A percentile compares a stretch with the other conserved stretches of the same genome.
Evolutionary conservation across 2,797 vertebrate species (phyloP).

Genomic region (Onychomys torridus): DNA sequence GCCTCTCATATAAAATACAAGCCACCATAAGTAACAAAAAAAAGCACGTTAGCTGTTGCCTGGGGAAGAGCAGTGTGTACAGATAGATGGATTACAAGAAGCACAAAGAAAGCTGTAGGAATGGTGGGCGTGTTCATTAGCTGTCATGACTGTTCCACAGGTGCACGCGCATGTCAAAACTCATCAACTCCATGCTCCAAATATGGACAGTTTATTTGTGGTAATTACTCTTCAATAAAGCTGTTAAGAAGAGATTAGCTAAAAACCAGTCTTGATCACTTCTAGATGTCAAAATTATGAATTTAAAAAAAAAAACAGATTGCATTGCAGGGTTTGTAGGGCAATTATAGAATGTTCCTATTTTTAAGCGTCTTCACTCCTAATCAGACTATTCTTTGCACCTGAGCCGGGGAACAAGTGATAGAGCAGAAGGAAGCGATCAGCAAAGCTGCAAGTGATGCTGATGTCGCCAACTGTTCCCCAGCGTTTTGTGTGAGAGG

Average conservation of each 20-base stretch:
- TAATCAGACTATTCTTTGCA: background rate
- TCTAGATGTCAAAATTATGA: background rate
- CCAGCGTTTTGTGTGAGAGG: background rate
- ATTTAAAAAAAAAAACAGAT: background rate
- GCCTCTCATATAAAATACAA: background rate
- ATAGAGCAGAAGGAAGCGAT: background rate
- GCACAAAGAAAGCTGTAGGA: background rate
- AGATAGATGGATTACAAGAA: background rate
- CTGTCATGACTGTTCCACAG: background rate
- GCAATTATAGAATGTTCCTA: background rate
- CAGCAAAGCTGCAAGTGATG: background rate
- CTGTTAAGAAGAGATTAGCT: background rate
- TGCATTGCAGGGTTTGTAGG: background rate
- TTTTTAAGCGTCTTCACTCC: background rate
- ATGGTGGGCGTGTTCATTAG: no score
- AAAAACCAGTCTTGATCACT: background rate
- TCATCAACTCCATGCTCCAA: background rate
- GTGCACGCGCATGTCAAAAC: background rate
- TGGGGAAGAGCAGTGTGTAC: no score
- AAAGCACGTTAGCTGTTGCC: background rate
- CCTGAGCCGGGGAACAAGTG: background rate
- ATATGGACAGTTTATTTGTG: background rate
- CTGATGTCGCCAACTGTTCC: background rate
- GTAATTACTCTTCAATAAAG: background rate
- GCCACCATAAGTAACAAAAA: background rate